Percentiles rank a stretch among this genome's conserved stretches.
These are phyloP conservation scores for Ibycter americanus DNA, from an alignment of 2,797 vertebrate genomes.

Conservation along the genomic window DNA sequence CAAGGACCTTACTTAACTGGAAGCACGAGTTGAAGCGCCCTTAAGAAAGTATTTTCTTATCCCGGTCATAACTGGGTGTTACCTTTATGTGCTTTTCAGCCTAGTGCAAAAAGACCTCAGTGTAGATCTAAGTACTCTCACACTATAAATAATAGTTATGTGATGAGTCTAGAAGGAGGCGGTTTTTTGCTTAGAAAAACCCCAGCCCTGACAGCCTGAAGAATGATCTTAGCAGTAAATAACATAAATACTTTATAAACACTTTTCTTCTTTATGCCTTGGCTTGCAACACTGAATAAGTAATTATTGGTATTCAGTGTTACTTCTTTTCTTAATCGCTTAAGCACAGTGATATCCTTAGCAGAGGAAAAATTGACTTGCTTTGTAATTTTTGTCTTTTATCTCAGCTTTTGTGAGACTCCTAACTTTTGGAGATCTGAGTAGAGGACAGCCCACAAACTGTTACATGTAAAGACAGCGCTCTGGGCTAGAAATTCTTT, in stretches of 20 bases:
- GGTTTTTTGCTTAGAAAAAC: neutral
- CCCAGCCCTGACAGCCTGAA: neutral
- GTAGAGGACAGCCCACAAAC: neutral
- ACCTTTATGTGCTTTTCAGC: neutral
- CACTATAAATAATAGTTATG: constrained; percentile 12
- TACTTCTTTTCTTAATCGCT: neutral
- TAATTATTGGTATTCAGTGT: constrained; percentile 1
- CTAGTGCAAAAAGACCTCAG: neutral
- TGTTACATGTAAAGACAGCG: neutral
- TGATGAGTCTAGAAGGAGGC: neutral
- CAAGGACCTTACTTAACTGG: neutral
- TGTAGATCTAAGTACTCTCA: neutral
- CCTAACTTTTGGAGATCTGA: neutral
- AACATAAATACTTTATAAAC: constrained; percentile 50
- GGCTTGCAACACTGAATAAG: neutral
- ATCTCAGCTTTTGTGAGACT: neutral
- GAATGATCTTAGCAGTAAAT: constrained; percentile 31
- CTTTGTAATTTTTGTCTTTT: neutral
- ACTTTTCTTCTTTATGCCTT: neutral
- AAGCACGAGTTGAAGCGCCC: neutral
- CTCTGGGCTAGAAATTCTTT: neutral
- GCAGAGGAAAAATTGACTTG: neutral
- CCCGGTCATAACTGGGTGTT: neutral
- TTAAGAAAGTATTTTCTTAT: neutral
- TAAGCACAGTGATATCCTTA: neutral